Base-by-base conservation (phyloP, 2,113 vertebrate genomes). In the Barnardius zonarius region DNA sequence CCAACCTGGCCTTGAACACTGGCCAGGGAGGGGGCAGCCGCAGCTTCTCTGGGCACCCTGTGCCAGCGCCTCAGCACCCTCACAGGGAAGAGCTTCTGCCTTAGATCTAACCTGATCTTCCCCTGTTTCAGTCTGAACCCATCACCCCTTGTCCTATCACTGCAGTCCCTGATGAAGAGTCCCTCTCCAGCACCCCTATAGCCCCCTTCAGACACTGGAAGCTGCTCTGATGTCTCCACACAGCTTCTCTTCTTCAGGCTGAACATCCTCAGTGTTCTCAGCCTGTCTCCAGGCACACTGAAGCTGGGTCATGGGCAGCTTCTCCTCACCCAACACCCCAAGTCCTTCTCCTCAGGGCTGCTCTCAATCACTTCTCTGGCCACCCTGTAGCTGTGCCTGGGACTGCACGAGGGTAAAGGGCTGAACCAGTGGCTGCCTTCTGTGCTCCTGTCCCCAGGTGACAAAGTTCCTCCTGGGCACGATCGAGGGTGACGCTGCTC, bases 401-500 rank as follows among this genome's bases (percentile, higher is more conserved):
- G 41, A 43, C 30, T 1, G 54, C 5, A 7, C 0, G 2, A 63
- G 62, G 39, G 74, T 2, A 14, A 72, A 85, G 59, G 62, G 62
- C 30, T 67, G 76, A 17, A 14, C 31, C 30, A 3, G 2, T 7
- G 57, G 9, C 48, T 35, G 2, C 23, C 39, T 87, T 64, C 63
- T 2, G 1, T 1, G 1, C 67, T 74, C 39, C 62, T 33, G 13
- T 46, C 8, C 46, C 13, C 13, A 7, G 25, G 39, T 35, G 57
- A 55, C 0, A 2, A 68, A 35, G 55, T 43, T 81, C 7, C 76
- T 75, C 55, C 46, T 18, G 52, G 33, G 4, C 35, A 14, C 0
- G 0, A 3, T 0, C 0, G 4, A 79, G 5, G 44, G 17, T 79
- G 83, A 83, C 1, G 0, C 37, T 17, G 13, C n/a, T 27, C 6